Evolutionary conservation across 2,113 vertebrate genomes (phyloP).

Genomic region (Neolamprologus tretocephalus): DNA sequence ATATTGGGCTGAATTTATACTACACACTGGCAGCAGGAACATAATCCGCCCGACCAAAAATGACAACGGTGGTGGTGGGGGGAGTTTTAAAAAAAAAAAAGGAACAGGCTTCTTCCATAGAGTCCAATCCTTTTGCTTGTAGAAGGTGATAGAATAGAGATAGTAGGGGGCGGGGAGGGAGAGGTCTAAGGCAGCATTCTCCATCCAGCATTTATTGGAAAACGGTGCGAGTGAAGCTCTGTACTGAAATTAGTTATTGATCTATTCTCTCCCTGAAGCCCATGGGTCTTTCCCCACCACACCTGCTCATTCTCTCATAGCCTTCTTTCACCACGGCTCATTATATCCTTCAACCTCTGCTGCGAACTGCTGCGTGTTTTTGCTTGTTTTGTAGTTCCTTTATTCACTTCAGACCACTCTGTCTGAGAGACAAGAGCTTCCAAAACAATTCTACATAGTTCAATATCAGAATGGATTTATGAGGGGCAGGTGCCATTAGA

Average conservation of each 20-base stretch:
- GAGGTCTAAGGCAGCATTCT: conserved; percentile 54
- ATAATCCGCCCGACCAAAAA: conserved; percentile 42
- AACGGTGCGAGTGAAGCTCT: conserved; percentile 67
- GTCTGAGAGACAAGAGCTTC: not conserved
- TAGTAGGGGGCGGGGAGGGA: conserved; percentile 14
- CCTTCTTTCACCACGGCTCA: conserved; percentile 27
- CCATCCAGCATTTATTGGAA: conserved; percentile 72
- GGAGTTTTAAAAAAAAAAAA: not conserved
- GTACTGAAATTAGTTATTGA: conserved; percentile 77
- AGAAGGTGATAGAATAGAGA: conserved; percentile 59
- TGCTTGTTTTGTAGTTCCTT: not conserved
- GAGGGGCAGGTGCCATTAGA: not conserved
- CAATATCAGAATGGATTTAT: not conserved
- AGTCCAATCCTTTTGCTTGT: conserved; percentile 34
- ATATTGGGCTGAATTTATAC: conserved; percentile 36
- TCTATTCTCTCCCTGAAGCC: conserved; percentile 68
- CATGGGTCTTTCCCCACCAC: conserved; percentile 63
- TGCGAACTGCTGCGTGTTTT: not conserved
- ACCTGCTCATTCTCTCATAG: conserved; percentile 62
- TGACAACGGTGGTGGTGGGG: not conserved
- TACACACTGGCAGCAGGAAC: conserved; percentile 17
- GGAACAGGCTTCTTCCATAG: conserved; percentile 17
- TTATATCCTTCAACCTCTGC: conserved; percentile 8
- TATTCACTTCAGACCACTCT: not conserved
- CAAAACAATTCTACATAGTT: not conserved